Base-by-base conservation (phyloP, 35 echinoderm and acorn worm genomes). In the Eucidaris tribuloides region DNA sequence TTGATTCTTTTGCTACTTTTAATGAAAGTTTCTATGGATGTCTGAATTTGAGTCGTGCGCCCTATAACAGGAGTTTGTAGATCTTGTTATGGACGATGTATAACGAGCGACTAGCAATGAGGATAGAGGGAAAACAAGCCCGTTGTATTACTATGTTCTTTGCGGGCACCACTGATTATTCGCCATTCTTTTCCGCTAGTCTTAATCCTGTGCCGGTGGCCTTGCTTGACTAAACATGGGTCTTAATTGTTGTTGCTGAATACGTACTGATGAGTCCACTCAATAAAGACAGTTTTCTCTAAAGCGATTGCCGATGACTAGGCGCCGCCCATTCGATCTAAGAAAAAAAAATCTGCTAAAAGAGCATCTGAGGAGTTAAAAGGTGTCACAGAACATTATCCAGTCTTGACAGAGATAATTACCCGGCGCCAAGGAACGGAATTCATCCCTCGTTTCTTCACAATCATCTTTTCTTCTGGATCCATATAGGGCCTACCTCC, bases 311-410 rank as follows among this genome's bases (percentile, higher is more conserved):
- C 44, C 68, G 38, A n/a, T n/a, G 37, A 7, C 34, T n/a, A 44
- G 68, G 68, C 68, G 68, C 68, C 68, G 41, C 68, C 68, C 37
- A 42, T 36, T 74, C 37, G 35, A 74, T 44, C 68, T 33, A 38
- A 71, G 9, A 64, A 33, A 52, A n/a, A 52, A n/a, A 52, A 11
- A 52, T 11, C 9, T 9, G 48, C n/a, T 52, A 72, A 72, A 72
- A 72, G 66, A 74, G 40, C 38, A 74, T 74, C 68, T 4, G 17
- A 20, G 44, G 24, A 25, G 35, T 27, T 39, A 29, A 65, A 63
- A 84, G 81, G 59, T 64, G 57, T 70, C 82, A 46, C 18, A 38
- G 61, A 62, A 84, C 82, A 84, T 65, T 84, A 42, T 49, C 18
- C 41, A 31, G 22, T 71, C 45, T 84, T 46, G 59, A 63, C 62